phyloP scores from a whole-genome alignment of 1,140 invertebrate genomes.

The Metaphire vulgaris region DNA sequence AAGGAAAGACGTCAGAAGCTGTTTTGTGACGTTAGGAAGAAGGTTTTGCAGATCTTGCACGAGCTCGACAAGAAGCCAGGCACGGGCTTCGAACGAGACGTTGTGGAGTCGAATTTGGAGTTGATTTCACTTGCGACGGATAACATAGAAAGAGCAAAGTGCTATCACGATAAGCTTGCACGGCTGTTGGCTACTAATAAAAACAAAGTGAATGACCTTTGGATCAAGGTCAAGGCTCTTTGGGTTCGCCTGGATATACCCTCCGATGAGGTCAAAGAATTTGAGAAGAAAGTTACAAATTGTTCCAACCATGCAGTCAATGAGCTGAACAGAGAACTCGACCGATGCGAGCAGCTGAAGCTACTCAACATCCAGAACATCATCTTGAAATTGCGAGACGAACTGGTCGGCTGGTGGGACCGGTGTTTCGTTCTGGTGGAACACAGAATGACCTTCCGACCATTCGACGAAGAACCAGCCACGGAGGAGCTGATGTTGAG shows the following conservation, averaged over 20 bases:
- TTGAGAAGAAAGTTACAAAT: background rate
- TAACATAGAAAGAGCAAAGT: background rate
- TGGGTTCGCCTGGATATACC: background rate
- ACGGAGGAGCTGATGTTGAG: conserved; percentile 67
- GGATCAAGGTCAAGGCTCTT: background rate
- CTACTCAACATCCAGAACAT: conserved; percentile 64
- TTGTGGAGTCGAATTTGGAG: background rate
- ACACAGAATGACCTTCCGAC: background rate
- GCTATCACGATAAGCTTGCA: background rate
- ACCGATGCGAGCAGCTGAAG: conserved; percentile 60
- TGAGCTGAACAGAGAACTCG: conserved; percentile 58
- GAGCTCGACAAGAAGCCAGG: background rate
- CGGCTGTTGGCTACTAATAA: background rate
- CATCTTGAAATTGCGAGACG: conserved; percentile 61
- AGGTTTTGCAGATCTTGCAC: background rate
- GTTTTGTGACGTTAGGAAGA: background rate
- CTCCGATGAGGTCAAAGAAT: background rate
- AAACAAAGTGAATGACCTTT: background rate
- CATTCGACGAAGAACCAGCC: conserved; percentile 51
- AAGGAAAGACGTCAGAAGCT: conserved; percentile 26
- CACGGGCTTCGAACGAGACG: background rate
- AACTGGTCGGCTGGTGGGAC: conserved; percentile 66
- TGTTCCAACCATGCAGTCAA: no score
- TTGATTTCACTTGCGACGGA: background rate
- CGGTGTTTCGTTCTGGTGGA: conserved; percentile 36